Conservation (phyloP, 1,140 invertebrate species). For the Venustaconcha ellipsiformis region DNA sequence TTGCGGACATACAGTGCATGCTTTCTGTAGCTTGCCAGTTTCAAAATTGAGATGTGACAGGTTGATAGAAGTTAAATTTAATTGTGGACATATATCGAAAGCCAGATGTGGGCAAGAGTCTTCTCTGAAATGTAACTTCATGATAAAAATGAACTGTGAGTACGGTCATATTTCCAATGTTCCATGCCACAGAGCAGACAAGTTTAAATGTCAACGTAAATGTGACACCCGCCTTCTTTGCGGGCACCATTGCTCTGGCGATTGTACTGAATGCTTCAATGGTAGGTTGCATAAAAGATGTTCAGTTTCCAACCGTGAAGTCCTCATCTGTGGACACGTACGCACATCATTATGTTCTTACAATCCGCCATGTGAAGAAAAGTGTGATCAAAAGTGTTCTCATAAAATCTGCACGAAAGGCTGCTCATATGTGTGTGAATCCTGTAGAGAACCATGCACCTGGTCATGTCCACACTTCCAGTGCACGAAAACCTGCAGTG, state of each 20-base stretch:
- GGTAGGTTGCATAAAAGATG: constrained; percentile 73
- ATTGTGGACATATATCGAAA: constrained; percentile 19
- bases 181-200: constrained; percentile 49
- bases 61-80: not conserved
- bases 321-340: constrained; percentile 61
- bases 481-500: constrained; percentile 73
- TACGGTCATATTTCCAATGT: constrained; percentile 55
- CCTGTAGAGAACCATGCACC: constrained; percentile 70
- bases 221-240: constrained; percentile 19
- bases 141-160: constrained; percentile 7
- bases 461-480: constrained; percentile 71
- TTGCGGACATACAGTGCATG: constrained; percentile 41
- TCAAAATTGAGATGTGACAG: not conserved
- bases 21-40: constrained; percentile 21
- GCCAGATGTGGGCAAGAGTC: constrained; percentile 76
- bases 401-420: constrained; percentile 70
- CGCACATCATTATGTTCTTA: constrained; percentile 36
- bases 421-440: constrained; percentile 74
- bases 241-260: constrained; percentile 31
- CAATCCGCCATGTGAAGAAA: constrained; percentile 75
- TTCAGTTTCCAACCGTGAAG: constrained; percentile 39
- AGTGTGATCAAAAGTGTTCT: constrained; percentile 73
- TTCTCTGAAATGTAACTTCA: constrained; percentile 52
- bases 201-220: constrained; percentile 14
- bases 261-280: constrained; percentile 70